Conservation (phyloP, 2,888 invertebrate species). For the Andrena bucephala region DNA sequence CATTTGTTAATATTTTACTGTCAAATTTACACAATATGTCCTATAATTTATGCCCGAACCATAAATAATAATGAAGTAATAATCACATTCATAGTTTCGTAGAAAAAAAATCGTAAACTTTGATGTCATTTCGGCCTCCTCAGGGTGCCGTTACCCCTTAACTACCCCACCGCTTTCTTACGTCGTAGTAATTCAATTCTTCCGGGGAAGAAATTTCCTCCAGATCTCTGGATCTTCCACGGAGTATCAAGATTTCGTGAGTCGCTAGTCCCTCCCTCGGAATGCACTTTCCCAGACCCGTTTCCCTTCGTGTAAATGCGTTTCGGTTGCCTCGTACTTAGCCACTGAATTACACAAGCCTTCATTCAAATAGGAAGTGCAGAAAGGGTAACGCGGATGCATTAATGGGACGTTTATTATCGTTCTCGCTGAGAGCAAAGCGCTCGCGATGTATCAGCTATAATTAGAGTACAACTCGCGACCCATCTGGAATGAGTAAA, state of each 20-base stretch:
- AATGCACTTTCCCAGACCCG: constrained; percentile 27
- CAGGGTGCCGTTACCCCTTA: neutral
- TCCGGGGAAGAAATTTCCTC: constrained; percentile 25
- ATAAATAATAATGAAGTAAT: no score
- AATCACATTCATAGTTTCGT: no score
- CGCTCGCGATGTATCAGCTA: neutral
- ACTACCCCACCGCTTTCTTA: constrained; percentile 3
- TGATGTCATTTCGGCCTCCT: no score
- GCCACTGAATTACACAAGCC: neutral
- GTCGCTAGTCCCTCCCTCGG: neutral
- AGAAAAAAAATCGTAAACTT: no score
- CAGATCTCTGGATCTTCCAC: neutral
- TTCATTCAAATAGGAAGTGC: neutral
- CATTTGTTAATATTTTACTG: no score
- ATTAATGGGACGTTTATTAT: constrained; percentile 13
- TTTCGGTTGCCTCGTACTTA: neutral
- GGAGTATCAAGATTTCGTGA: constrained; percentile 17
- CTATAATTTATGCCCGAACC: no score
- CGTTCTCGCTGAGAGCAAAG: neutral
- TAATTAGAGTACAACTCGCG: constrained; percentile 30
- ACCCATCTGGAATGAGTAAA: constrained; percentile 5
- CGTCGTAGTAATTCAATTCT: constrained; percentile 47
- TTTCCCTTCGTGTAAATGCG: constrained; percentile 21
- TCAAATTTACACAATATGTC: no score
- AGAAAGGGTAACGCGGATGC: neutral